Evolutionary conservation across 2,113 vertebrate species (phyloP).

Genomic region (Mormoops blainvillei): DNA sequence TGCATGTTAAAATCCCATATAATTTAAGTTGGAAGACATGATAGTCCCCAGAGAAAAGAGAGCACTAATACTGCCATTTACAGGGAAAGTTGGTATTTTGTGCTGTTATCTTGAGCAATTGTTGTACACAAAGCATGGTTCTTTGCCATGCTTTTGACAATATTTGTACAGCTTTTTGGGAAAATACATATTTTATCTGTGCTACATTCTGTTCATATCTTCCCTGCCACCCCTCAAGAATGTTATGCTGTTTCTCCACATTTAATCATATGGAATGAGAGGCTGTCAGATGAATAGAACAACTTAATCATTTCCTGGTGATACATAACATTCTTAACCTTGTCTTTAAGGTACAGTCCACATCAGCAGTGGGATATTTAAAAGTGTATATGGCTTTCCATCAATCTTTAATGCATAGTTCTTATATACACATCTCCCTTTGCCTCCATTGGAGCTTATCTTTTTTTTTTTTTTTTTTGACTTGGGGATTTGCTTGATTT

Average conservation of each 20-base stretch:
- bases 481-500: slow-evolving; percentile 71
- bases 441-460: slow-evolving; percentile 43
- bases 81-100: not conserved
- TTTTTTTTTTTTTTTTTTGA: slow-evolving; percentile 68
- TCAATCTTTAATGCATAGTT: not conserved
- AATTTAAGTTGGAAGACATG: slow-evolving; percentile 6
- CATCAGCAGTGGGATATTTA: not conserved
- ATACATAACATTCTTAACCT: not conserved
- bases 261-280: not conserved
- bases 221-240: not conserved
- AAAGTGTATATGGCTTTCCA: not conserved
- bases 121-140: not conserved
- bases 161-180: not conserved
- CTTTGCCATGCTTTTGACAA: not conserved
- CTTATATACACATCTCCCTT: not conserved
- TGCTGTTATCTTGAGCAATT: not conserved
- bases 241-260: not conserved
- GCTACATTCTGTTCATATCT: not conserved
- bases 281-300: not conserved
- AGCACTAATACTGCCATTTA: not conserved
- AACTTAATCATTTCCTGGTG: slow-evolving; percentile 25
- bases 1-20: not conserved
- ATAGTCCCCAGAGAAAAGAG: not conserved
- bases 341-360: not conserved
- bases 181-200: not conserved